These are phyloP conservation scores for Andinoacara biseriatus DNA, from an alignment of 2,113 vertebrate species.

Conservation along the genomic window DNA sequence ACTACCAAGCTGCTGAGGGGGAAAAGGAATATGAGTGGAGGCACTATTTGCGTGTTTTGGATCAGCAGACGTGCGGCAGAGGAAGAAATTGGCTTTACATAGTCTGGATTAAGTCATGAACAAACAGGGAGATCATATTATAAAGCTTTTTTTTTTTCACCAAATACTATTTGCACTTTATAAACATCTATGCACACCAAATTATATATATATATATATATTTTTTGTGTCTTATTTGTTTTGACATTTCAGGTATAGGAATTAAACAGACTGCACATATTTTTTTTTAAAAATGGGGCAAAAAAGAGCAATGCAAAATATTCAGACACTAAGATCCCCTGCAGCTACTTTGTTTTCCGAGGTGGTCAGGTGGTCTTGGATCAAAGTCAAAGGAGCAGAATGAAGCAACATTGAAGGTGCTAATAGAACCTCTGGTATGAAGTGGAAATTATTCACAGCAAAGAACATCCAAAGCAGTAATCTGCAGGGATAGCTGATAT, in stretches of 20 bases:
- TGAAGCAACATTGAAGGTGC: constrained; percentile 6
- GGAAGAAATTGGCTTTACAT: neutral
- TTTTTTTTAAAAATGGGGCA: constrained; percentile 9
- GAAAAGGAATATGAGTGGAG: neutral
- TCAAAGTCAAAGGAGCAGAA: neutral
- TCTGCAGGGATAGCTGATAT: constrained; percentile 27
- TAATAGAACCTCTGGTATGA: constrained; percentile 1
- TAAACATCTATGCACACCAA: constrained; percentile 84
- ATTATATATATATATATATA: constrained; percentile 5
- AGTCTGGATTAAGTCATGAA: constrained; percentile 37
- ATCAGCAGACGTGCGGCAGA: neutral
- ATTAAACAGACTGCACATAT: constrained; percentile 26
- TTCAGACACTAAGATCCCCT: constrained; percentile 47
- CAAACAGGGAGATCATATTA: constrained; percentile 70
- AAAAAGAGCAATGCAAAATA: constrained; percentile 7
- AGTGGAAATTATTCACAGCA: constrained; percentile 17
- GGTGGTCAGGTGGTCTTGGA: neutral
- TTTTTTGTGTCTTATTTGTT: constrained; percentile 31
- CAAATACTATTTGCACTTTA: constrained; percentile 94
- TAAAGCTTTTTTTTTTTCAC: constrained; percentile 83
- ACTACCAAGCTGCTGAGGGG: constrained; percentile 27
- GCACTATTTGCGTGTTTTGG: neutral
- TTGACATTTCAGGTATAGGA: constrained; percentile 51
- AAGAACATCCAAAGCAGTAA: constrained; percentile 12
- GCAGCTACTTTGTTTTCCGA: neutral